These are phyloP conservation scores for Enteromius unitaeniatus DNA, from an alignment of 2,797 vertebrate genomes.

Conservation along the genomic window DNA sequence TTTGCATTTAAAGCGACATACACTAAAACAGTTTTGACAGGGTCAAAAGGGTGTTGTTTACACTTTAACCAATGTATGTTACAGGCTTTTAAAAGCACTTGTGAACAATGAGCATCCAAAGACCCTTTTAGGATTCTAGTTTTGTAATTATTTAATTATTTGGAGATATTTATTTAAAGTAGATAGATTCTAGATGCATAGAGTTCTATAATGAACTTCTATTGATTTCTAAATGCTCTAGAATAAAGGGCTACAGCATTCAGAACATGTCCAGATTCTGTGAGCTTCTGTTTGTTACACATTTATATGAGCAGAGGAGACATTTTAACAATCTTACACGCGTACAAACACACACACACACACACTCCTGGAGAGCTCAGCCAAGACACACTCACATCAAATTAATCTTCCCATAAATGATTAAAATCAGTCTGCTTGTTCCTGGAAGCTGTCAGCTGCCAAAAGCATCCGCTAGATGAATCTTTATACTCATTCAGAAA, in stretches of 20 bases:
- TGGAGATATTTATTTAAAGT: too few species aligned
- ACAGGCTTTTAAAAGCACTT: too few species aligned
- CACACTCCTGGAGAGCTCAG: neutral
- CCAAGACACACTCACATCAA: conserved; percentile 20
- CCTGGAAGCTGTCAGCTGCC: conserved; percentile 21
- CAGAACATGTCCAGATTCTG: neutral
- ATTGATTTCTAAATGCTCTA: neutral
- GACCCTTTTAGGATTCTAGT: neutral
- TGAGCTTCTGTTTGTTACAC: conserved; percentile 64
- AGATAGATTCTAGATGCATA: neutral
- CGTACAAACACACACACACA: neutral
- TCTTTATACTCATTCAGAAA: conserved; percentile 13
- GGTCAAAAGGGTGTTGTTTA: too few species aligned
- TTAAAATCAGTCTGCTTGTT: neutral
- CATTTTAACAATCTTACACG: neutral
- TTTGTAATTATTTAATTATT: neutral
- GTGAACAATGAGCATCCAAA: too few species aligned
- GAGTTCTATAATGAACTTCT: neutral
- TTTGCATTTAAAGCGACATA: too few species aligned
- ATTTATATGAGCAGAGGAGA: conserved; percentile 46
- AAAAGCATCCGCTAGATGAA: conserved; percentile 8
- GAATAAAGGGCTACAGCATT: neutral
- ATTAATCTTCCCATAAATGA: conserved; percentile 15
- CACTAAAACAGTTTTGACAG: too few species aligned
- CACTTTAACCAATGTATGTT: too few species aligned